phyloP scores from a whole-genome alignment of 2,888 invertebrate genomes.

The Pachydiplax longipennis region DNA sequence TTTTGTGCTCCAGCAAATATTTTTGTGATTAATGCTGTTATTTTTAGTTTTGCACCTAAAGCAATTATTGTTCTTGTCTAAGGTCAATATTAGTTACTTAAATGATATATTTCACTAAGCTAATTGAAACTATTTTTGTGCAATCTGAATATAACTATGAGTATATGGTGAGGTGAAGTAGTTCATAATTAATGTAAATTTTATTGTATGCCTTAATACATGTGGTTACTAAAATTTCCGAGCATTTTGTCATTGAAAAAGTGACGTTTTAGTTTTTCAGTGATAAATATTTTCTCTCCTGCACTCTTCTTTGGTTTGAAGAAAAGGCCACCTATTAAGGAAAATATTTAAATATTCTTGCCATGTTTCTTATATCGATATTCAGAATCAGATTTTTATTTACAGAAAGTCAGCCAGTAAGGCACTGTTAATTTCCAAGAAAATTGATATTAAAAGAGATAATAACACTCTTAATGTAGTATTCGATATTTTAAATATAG shows the following conservation, averaged over 20 bases:
- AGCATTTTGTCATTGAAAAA: neutral
- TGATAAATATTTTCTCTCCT: neutral
- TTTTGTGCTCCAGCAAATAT: neutral
- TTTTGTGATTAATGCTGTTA: neutral
- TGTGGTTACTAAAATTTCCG: neutral
- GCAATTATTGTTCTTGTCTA: neutral
- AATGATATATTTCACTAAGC: neutral
- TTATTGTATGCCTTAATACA: neutral
- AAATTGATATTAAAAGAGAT: neutral
- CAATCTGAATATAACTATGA: neutral
- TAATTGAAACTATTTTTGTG: slow-evolving; percentile 22
- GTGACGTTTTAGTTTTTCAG: neutral
- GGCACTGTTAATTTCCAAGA: neutral
- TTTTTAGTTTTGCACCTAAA: slow-evolving; percentile 9
- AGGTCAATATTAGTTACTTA: neutral
- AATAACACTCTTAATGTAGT: neutral
- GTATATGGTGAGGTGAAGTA: neutral
- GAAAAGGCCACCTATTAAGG: neutral
- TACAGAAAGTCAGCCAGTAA: neutral
- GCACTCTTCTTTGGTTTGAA: neutral
- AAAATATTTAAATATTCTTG: neutral
- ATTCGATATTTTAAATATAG: neutral
- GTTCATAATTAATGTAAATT: neutral
- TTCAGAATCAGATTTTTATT: neutral
- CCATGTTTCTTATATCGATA: neutral